phyloP scores from a whole-genome alignment of 1,140 invertebrate genomes.

The Drosophila mauritiana region DNA sequence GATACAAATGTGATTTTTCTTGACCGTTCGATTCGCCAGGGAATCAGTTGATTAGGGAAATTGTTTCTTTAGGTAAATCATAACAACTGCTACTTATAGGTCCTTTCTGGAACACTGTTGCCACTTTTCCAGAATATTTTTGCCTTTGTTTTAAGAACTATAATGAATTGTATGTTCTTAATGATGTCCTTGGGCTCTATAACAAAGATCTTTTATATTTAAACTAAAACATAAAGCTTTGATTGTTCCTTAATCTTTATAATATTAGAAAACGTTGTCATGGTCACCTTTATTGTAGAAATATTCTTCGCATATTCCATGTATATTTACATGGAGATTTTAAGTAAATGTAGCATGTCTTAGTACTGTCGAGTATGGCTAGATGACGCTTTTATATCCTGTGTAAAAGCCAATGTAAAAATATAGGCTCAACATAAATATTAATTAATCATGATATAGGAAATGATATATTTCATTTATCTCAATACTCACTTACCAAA shows the following conservation, averaged over 20 bases:
- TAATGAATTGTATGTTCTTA: no score
- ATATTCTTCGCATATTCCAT: background rate
- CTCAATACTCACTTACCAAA: no score
- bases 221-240: no score
- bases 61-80: background rate
- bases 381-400: background rate
- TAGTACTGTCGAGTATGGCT: background rate
- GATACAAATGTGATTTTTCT: conserved; percentile 7
- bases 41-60: background rate
- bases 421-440: no score
- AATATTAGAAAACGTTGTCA: background rate
- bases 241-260: no score
- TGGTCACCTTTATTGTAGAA: background rate
- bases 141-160: background rate
- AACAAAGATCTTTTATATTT: no score
- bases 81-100: no score
- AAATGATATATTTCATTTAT: background rate
- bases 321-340: background rate
- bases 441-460: no score
- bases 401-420: background rate
- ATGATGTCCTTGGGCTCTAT: no score
- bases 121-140: background rate
- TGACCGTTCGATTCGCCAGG: background rate
- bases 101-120: no score
- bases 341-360: background rate